phyloP scores from a whole-genome alignment of 2,113 vertebrate genomes.

The Girardinichthys multiradiatus region DNA sequence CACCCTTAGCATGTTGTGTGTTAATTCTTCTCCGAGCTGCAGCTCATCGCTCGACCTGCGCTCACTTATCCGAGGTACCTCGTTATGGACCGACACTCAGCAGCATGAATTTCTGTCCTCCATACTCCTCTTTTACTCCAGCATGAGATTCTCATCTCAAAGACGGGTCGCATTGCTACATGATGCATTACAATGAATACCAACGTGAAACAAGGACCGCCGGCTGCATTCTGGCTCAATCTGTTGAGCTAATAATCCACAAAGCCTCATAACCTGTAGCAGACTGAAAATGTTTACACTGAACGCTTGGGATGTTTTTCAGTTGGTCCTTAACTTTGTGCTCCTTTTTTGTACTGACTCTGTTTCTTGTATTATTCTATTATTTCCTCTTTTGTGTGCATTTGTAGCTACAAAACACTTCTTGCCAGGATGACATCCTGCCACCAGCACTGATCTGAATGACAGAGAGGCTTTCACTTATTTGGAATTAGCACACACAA shows the following conservation, averaged over 20 bases:
- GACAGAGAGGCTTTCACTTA: slow-evolving; percentile 16
- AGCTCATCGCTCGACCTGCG: slow-evolving; percentile 29
- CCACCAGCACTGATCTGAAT: slow-evolving; percentile 75
- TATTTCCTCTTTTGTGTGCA: slow-evolving; percentile 41
- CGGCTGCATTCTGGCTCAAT: slow-evolving; percentile 27
- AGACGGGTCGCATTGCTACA: neutral
- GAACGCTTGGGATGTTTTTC: slow-evolving; percentile 53
- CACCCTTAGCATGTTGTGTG: slow-evolving; percentile 32
- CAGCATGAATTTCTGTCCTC: slow-evolving; percentile 40
- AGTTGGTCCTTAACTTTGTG: slow-evolving; percentile 39
- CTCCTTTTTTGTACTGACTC: slow-evolving; percentile 33
- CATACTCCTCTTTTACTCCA: slow-evolving; percentile 27
- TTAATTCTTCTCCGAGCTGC: slow-evolving; percentile 39
- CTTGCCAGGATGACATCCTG: slow-evolving; percentile 55
- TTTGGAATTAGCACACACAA: slow-evolving; percentile 24
- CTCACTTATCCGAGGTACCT: slow-evolving; percentile 38
- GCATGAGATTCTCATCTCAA: slow-evolving; percentile 31
- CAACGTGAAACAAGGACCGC: slow-evolving; percentile 21
- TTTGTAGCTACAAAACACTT: slow-evolving; percentile 61
- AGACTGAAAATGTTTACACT: slow-evolving; percentile 78
- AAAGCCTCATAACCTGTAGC: slow-evolving; percentile 67
- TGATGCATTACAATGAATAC: slow-evolving; percentile 21
- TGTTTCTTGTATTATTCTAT: slow-evolving; percentile 56
- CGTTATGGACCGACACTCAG: slow-evolving; percentile 23
- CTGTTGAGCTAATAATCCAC: slow-evolving; percentile 12